Evolutionary conservation across 2,888 invertebrate genomes (phyloP).

Genomic region (Ditylenchus weischeri): DNA sequence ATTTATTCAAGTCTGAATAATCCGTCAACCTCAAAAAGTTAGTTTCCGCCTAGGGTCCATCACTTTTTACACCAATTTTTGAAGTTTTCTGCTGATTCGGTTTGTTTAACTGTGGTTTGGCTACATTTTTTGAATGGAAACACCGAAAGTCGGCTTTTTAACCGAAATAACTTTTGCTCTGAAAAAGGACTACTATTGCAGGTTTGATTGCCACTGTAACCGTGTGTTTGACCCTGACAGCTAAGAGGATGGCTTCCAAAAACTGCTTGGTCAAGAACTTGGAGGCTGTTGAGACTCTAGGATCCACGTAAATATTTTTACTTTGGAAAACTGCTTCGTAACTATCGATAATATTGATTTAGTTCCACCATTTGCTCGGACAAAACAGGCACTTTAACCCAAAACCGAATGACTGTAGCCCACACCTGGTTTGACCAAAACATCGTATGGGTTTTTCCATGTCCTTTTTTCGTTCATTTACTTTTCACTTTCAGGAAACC

Average conservation of each 20-base stretch:
- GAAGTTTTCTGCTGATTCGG: neutral
- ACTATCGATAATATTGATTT: too few relatives aligned
- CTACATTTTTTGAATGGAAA: too few relatives aligned
- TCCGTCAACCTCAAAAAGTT: neutral
- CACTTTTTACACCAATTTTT: too few relatives aligned
- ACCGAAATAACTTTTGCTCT: neutral
- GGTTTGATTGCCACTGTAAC: slow-evolving; percentile 92
- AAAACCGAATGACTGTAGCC: slow-evolving; percentile 85
- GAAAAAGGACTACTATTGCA: slow-evolving; percentile 9
- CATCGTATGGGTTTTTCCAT: slow-evolving; percentile 77
- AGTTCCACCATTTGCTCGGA: slow-evolving; percentile 96
- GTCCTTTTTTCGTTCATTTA: neutral
- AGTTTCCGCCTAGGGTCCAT: neutral
- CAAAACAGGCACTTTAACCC: slow-evolving; percentile 80
- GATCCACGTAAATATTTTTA: slow-evolving; percentile 70
- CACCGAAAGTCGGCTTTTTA: neutral
- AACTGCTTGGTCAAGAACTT: slow-evolving; percentile 93
- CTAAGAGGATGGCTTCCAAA: slow-evolving; percentile 95
- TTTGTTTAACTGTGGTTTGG: too few relatives aligned
- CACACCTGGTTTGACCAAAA: slow-evolving; percentile 85
- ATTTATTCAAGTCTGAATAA: neutral
- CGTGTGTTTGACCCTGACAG: slow-evolving; percentile 93
- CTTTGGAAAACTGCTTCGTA: too few relatives aligned
- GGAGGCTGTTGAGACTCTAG: slow-evolving; percentile 97
- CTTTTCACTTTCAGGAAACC: slow-evolving; percentile 73